Evolutionary conservation across 1,140 invertebrate species (phyloP).

Genomic region (Neocloeon triangulifer): DNA sequence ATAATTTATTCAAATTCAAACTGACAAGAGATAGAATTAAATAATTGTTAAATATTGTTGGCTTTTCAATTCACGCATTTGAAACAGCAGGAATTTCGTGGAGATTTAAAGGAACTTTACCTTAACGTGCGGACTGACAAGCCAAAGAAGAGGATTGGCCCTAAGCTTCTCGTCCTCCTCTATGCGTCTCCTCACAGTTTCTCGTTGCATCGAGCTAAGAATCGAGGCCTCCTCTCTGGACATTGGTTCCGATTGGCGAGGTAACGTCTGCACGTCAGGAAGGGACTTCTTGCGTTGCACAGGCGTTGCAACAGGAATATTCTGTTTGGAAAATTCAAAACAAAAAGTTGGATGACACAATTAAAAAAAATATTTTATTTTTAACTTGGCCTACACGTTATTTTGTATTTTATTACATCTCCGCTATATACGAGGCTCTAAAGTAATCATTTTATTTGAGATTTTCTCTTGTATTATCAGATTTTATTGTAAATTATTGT

Average conservation of each 20-base stretch:
- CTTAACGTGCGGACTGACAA: conserved; percentile 92
- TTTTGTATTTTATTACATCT: too few relatives aligned
- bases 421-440: too few relatives aligned
- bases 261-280: conserved; percentile 71
- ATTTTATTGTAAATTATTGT: too few relatives aligned
- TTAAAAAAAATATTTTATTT: too few relatives aligned
- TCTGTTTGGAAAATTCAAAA: too few relatives aligned
- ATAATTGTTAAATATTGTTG: neutral
- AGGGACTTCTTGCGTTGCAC: conserved; percentile 82
- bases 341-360: too few relatives aligned
- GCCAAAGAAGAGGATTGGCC: conserved; percentile 81
- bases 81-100: neutral
- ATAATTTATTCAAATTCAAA: conserved; percentile 5
- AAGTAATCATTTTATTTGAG: too few relatives aligned
- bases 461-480: too few relatives aligned
- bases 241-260: conserved; percentile 53
- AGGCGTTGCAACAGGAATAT: conserved; percentile 38
- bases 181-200: conserved; percentile 73
- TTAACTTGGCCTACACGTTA: too few relatives aligned
- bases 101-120: too few relatives aligned
- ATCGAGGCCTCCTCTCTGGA: conserved; percentile 85
- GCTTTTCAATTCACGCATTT: neutral
- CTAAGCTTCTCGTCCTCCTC: conserved; percentile 79
- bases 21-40: too few relatives aligned
- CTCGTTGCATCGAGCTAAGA: conserved; percentile 74